Evolutionary conservation across 2,888 invertebrate species (phyloP).

Genomic region (Oligia strigilis): DNA sequence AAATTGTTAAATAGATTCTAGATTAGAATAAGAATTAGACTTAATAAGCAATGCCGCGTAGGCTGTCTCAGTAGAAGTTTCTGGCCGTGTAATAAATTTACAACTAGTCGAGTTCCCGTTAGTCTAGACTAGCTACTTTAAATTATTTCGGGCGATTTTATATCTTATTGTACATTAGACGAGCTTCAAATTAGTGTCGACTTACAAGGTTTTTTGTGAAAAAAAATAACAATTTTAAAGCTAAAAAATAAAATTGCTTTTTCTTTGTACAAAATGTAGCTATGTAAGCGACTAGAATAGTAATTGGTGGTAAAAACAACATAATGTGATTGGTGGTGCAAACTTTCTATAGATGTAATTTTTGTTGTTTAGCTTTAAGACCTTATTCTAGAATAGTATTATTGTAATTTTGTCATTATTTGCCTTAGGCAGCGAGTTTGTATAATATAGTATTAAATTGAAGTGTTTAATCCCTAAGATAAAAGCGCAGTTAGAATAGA

Average conservation of each 20-base stretch:
- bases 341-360: slow-evolving; percentile 85
- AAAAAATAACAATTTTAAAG: slow-evolving; percentile 62
- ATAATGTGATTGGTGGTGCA: slow-evolving; percentile 89
- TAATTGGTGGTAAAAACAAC: slow-evolving; percentile 78
- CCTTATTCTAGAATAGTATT: slow-evolving; percentile 71
- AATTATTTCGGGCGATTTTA: slow-evolving; percentile 82
- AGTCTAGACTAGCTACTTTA: slow-evolving; percentile 81
- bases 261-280: slow-evolving; percentile 76
- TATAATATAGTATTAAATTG: slow-evolving; percentile 66
- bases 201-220: slow-evolving; percentile 70
- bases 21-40: slow-evolving; percentile 84
- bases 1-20: slow-evolving; percentile 79
- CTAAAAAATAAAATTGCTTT: slow-evolving; percentile 68
- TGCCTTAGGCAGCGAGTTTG: slow-evolving; percentile 80
- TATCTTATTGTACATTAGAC: slow-evolving; percentile 80
- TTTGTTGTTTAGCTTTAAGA: slow-evolving; percentile 84
- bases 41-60: slow-evolving; percentile 72
- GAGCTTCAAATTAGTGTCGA: slow-evolving; percentile 80
- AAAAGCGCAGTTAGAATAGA: slow-evolving; percentile 75
- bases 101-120: slow-evolving; percentile 74
- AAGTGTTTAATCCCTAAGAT: slow-evolving; percentile 67
- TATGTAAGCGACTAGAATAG: slow-evolving; percentile 79
- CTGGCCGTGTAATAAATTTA: slow-evolving; percentile 79
- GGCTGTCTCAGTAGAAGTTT: slow-evolving; percentile 82
- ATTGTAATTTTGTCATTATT: slow-evolving; percentile 74